Evolutionary conservation across 2,797 vertebrate genomes (phyloP).

Genomic region (Alosa sapidissima): DNA sequence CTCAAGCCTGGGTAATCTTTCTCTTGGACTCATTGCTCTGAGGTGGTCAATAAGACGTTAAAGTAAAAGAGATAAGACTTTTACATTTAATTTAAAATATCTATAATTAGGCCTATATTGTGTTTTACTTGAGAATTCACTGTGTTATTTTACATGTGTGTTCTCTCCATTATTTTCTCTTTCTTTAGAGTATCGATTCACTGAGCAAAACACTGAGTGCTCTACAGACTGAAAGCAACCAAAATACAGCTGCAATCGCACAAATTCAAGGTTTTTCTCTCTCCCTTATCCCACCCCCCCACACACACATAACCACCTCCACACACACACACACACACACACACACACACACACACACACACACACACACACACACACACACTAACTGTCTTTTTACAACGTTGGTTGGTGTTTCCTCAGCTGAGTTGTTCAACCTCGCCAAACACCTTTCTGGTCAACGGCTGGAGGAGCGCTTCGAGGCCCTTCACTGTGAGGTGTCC

Average conservation of each 20-base stretch:
- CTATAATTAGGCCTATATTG: neutral
- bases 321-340: neutral
- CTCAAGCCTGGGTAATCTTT: neutral
- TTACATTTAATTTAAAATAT: neutral
- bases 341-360: neutral
- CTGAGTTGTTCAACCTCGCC: slow-evolving; percentile 27
- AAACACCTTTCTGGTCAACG: slow-evolving; percentile 7
- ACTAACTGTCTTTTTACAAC: neutral
- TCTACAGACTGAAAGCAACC: slow-evolving; percentile 27
- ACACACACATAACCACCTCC: neutral
- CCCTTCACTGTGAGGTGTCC: slow-evolving; percentile 28
- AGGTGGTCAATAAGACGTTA: too few relatives aligned
- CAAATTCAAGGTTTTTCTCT: slow-evolving; percentile 22
- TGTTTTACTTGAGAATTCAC: neutral
- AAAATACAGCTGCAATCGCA: slow-evolving; percentile 21
- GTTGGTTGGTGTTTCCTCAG: neutral
- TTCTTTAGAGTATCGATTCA: slow-evolving; percentile 18
- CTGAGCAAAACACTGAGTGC: slow-evolving; percentile 21
- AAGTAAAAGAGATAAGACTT: neutral
- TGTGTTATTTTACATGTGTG: neutral
- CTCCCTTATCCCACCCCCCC: neutral
- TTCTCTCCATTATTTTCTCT: neutral
- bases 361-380: neutral
- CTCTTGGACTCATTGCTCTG: neutral
- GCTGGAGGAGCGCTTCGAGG: slow-evolving; percentile 32